These are phyloP conservation scores for Amblyjoppa proteus DNA, from an alignment of 2,888 invertebrate genomes.

Conservation along the genomic window DNA sequence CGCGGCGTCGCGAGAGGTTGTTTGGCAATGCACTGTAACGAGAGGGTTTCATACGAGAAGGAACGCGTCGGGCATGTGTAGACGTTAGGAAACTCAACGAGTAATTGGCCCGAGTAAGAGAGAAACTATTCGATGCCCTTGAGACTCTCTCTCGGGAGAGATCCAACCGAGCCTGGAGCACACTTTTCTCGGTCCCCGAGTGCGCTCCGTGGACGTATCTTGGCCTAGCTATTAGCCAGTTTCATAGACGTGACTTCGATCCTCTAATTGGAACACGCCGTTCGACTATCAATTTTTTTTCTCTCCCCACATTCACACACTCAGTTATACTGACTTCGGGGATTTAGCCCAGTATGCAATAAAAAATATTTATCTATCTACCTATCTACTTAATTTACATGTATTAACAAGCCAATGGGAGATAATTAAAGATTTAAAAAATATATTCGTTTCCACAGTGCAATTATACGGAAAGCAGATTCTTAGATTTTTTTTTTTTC, in stretches of 20 bases:
- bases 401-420: neutral
- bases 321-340: neutral
- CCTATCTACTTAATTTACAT: conserved; percentile 3
- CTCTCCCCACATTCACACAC: neutral
- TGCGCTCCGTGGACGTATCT: conserved; percentile 6
- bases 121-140: conserved; percentile 55
- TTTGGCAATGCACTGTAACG: conserved; percentile 2
- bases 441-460: too few species aligned
- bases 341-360: too few species aligned
- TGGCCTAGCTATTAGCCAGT: conserved; percentile 4
- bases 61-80: conserved; percentile 5
- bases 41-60: neutral
- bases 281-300: conserved; percentile 42
- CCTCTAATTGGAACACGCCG: conserved; percentile 50
- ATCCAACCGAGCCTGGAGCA: neutral
- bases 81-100: conserved; percentile 36
- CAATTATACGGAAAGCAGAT: neutral
- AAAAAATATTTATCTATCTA: too few species aligned
- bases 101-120: conserved; percentile 50
- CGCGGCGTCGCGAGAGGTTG: conserved; percentile 13
- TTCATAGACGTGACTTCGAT: conserved; percentile 11
- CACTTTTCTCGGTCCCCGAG: conserved; percentile 7
- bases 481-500: neutral
- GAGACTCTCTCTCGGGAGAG: conserved; percentile 29
- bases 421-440: neutral